These are phyloP conservation scores for Belgica antarctica DNA, from an alignment of 2,888 invertebrate species.

Conservation along the genomic window DNA sequence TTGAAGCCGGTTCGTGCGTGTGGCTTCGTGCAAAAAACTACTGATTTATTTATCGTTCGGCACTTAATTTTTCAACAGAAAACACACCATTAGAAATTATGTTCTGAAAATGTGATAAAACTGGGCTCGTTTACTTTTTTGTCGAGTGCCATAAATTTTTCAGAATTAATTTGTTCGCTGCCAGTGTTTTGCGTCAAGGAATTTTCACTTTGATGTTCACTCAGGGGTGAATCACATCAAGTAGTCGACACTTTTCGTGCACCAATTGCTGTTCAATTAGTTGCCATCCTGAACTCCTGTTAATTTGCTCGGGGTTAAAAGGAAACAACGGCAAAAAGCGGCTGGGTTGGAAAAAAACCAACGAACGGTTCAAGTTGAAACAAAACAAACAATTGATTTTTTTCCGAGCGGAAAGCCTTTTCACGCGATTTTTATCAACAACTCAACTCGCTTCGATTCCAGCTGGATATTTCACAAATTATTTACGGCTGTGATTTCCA, in stretches of 20 bases:
- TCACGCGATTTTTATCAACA: slow-evolving; percentile 25
- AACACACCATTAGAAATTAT: slow-evolving; percentile 11
- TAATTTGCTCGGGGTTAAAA: not conserved
- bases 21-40: not conserved
- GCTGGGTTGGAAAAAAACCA: not conserved
- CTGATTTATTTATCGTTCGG: slow-evolving; percentile 21
- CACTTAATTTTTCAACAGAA: slow-evolving; percentile 16
- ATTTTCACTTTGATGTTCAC: not conserved
- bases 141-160: not conserved
- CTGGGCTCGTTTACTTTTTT: not conserved
- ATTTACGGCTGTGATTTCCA: slow-evolving; percentile 15
- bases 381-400: slow-evolving; percentile 25
- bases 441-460: not conserved
- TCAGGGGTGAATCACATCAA: not conserved
- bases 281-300: not conserved
- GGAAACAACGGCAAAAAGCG: not conserved
- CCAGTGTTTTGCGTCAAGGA: not conserved
- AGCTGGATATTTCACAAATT: not conserved
- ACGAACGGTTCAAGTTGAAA: not conserved
- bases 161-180: slow-evolving; percentile 23
- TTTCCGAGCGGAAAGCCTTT: not conserved
- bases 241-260: not conserved
- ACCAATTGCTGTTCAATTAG: not conserved
- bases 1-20: not conserved
- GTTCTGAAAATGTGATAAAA: not conserved